Base-by-base conservation (phyloP, 2,113 vertebrate genomes). In the Lepisosteus osseus region DNA sequence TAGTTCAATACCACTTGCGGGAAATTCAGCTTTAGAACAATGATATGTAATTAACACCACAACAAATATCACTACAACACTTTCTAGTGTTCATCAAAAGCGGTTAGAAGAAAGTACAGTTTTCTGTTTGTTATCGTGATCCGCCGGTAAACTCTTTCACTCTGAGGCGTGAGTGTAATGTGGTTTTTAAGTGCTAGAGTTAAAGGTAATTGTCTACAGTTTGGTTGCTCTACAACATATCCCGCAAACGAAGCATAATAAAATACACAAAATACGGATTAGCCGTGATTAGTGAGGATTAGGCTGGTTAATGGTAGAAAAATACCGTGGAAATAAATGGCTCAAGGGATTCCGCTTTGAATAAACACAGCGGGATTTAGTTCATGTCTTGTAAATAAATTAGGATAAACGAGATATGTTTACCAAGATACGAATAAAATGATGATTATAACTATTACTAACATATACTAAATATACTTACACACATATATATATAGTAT, bases 361-460 rank as follows among this genome's bases (percentile, higher is more conserved):
- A 59, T 86, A 80, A 84, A 69, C 87, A 51, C 80, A 87, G 84
- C 79, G 89, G 90, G 92, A 92, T 93, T 90, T 89, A 90, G 90
- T 91, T 93, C 90, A 93, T 93, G 90, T 88, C 86, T 80, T 85
- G 90, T 86, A 91, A 92, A 91, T 93, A 90, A 92, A 93, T 89
- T 86, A 87, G 91, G 91, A 91, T 93, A 92, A 93, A 89, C 81
- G 79, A 81, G 89, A 85, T 90, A 86, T 90, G 91, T 93, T 87
- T 86, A 89, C 88, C 90, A 87, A 51, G 47, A 51, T 6, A 90
- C 86, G 90, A 88, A 93, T 91, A 92, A 90, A 92, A 29, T 29
- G 29, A 29, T 29, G 29, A 29, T 29, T 29, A 29, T 29, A 1
- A 29, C 29, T 29, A 29, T 29, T 29, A 29, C 29, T 29, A 29